Percentiles rank a stretch among this genome's conserved stretches.
phyloP scores from a whole-genome alignment of 2,113 vertebrate species.

The Dasyornis broadbenti region DNA sequence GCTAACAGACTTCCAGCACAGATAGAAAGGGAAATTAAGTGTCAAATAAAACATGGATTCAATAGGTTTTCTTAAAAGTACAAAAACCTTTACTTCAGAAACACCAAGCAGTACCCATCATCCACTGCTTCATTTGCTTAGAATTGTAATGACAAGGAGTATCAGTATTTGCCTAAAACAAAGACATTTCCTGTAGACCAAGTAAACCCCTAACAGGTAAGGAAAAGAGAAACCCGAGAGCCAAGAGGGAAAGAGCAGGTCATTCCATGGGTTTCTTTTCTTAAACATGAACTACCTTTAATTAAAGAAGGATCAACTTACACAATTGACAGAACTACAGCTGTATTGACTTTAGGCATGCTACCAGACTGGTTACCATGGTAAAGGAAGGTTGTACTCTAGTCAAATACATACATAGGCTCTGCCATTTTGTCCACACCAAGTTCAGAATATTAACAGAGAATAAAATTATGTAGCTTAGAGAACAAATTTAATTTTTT shows the following conservation, averaged over 20 bases:
- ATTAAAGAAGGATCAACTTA: slow-evolving; percentile 39
- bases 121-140: neutral
- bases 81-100: slow-evolving; percentile 9
- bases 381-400: neutral
- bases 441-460: neutral
- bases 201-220: neutral
- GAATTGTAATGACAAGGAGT: neutral
- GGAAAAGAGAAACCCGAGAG: slow-evolving; percentile 30
- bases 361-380: neutral
- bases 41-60: neutral
- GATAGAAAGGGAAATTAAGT: neutral
- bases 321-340: neutral
- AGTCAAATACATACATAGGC: neutral
- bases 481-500: neutral
- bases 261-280: neutral
- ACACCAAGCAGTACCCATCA: neutral
- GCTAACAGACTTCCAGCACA: neutral
- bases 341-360: neutral
- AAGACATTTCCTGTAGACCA: neutral
- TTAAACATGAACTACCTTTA: slow-evolving; percentile 43
- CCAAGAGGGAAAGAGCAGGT: neutral
- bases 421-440: neutral
- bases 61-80: neutral
- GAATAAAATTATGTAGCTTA: neutral
- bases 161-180: neutral